These are phyloP conservation scores for Zingel zingel DNA, from an alignment of 2,113 vertebrate species.

Conservation along the genomic window DNA sequence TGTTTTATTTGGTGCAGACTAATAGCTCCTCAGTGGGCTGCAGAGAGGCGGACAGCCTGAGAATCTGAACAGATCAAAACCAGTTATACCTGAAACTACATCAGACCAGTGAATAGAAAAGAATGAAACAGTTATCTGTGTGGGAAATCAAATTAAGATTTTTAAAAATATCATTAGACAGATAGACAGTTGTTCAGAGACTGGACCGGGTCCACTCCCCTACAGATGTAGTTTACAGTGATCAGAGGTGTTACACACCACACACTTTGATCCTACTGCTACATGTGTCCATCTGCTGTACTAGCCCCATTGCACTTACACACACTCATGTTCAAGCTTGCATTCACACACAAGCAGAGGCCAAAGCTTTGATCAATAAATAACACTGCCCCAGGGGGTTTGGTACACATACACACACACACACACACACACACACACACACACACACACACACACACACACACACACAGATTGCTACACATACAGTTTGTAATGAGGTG, in stretches of 20 bases:
- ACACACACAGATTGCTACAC: slow-evolving; percentile 15
- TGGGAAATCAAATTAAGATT: not conserved
- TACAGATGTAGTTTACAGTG: slow-evolving; percentile 35
- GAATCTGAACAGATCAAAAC: slow-evolving; percentile 27
- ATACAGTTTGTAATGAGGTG: slow-evolving; percentile 47
- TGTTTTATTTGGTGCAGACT: slow-evolving; percentile 66
- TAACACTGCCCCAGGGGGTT: slow-evolving; percentile 43
- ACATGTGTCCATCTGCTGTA: slow-evolving; percentile 72
- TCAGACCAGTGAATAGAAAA: not conserved
- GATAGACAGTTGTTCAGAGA: slow-evolving; percentile 30
- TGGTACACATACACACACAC: not conserved
- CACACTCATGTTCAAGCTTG: slow-evolving; percentile 12
- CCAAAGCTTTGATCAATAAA: slow-evolving; percentile 70
- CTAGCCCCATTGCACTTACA: slow-evolving; percentile 38
- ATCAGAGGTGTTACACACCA: slow-evolving; percentile 30
- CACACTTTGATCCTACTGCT: slow-evolving; percentile 66
- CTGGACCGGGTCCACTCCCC: slow-evolving; percentile 11
- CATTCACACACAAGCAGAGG: slow-evolving; percentile 30
- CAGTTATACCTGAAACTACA: slow-evolving; percentile 17
- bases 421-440: not conserved
- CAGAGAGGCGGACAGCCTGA: slow-evolving; percentile 35
- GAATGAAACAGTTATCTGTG: not conserved
- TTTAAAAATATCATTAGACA: slow-evolving; percentile 19
- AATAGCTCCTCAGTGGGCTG: slow-evolving; percentile 48
- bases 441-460: not conserved